These are phyloP conservation scores for Tenebrosternarchus preto DNA, from an alignment of 2,113 vertebrate genomes.

Conservation along the genomic window DNA sequence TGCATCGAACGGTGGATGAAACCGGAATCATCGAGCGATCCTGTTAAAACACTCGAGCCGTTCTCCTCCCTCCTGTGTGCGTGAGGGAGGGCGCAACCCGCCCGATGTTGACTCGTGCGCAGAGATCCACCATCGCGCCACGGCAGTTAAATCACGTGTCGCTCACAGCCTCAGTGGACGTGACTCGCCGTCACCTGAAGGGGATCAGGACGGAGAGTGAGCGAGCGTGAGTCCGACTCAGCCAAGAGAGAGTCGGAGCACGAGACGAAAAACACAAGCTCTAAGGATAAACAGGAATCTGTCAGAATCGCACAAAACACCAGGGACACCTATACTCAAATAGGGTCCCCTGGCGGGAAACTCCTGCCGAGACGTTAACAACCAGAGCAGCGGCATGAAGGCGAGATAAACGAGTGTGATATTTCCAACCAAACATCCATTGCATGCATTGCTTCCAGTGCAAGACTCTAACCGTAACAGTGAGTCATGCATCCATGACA, in stretches of 20 bases:
- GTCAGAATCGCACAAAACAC: slow-evolving; percentile 35
- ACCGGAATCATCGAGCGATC: too few species aligned
- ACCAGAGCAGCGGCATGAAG: not conserved
- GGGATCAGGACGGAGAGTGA: slow-evolving; percentile 12
- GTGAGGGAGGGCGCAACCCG: too few species aligned
- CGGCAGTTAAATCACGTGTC: not conserved
- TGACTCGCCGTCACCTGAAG: slow-evolving; percentile 11
- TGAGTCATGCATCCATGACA: slow-evolving; percentile 22
- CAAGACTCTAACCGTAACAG: not conserved
- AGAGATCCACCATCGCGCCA: too few species aligned
- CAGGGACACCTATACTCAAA: slow-evolving; percentile 22
- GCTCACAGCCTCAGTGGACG: not conserved
- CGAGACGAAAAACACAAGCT: slow-evolving; percentile 4
- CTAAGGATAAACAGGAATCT: slow-evolving; percentile 25
- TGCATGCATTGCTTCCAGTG: too few species aligned
- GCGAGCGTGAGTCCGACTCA: slow-evolving; percentile 32
- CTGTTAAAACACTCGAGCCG: too few species aligned
- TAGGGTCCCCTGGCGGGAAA: slow-evolving; percentile 13
- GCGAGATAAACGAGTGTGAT: not conserved
- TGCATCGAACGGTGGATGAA: too few species aligned
- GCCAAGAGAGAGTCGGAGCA: slow-evolving; percentile 11
- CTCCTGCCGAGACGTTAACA: not conserved
- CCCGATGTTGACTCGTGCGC: too few species aligned
- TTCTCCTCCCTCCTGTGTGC: too few species aligned
- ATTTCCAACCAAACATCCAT: too few species aligned